Percentiles rank a stretch among this genome's conserved stretches.
Conservation (phyloP, 2,888 invertebrate genomes). For the Daptonema setosum region DNA sequence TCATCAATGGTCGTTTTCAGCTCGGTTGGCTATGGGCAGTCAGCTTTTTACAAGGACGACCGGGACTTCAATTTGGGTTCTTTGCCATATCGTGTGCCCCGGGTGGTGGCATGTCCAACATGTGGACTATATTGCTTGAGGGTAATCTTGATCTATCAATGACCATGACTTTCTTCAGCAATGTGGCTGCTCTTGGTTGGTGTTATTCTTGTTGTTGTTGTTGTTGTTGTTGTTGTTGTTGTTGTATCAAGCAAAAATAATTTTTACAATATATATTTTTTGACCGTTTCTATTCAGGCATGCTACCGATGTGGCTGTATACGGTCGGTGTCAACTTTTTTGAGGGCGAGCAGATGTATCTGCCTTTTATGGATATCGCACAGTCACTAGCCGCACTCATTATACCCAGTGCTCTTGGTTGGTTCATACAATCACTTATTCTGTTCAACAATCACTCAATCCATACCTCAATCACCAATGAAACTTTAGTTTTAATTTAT, state of each 20-base stretch:
- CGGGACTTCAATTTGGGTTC: constrained; percentile 27
- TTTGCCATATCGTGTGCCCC: constrained; percentile 18
- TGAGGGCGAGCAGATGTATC: constrained; percentile 8
- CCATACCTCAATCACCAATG: no score
- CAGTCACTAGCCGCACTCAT: constrained; percentile 31
- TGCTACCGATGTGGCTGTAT: constrained; percentile 74
- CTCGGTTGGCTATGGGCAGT: not conserved
- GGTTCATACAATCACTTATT: no score
- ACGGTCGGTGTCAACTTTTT: constrained; percentile 57
- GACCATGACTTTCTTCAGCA: constrained; percentile 72
- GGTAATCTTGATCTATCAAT: constrained; percentile 73
- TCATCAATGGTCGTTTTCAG: no score
- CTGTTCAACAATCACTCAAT: no score
- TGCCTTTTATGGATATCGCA: constrained; percentile 48
- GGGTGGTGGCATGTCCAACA: not conserved
- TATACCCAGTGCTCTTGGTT: not conserved
- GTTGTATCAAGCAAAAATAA: no score
- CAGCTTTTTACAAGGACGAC: not conserved
- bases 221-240: constrained; percentile 7
- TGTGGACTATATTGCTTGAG: constrained; percentile 39
- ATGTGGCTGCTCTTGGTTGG: constrained; percentile 59
- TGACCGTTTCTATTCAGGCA: no score
- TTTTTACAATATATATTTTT: no score
- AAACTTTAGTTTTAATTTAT: no score
- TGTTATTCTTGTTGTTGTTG: no score